These are phyloP conservation scores for Salmo trutta DNA, from an alignment of 2,797 vertebrate species.

Conservation along the genomic window DNA sequence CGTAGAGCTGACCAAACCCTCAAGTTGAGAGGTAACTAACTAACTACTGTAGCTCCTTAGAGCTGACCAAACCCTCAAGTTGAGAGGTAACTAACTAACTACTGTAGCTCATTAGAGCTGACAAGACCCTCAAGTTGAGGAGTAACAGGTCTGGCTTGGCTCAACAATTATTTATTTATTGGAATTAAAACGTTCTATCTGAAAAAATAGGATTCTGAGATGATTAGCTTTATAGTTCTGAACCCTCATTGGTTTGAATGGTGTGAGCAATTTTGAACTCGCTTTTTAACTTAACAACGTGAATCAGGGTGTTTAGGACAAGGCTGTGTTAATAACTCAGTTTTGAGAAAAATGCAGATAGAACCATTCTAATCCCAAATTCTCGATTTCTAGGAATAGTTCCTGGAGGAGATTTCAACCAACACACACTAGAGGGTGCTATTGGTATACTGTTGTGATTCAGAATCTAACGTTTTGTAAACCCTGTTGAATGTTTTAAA, in stretches of 20 bases:
- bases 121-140: conserved; percentile 80
- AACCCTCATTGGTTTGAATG: background rate
- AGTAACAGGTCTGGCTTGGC: conserved; percentile 59
- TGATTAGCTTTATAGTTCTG: background rate
- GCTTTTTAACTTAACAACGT: background rate
- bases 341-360: too few species aligned
- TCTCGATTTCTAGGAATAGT: background rate
- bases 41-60: conserved; percentile 82
- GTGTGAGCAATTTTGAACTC: too few species aligned
- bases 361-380: background rate
- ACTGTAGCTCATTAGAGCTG: conserved; percentile 83
- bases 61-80: conserved; percentile 71
- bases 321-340: background rate
- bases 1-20: conserved; percentile 80
- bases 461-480: background rate
- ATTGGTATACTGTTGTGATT: conserved; percentile 2
- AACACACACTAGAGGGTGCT: conserved; percentile 34
- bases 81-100: conserved; percentile 78
- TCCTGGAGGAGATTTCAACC: background rate
- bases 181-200: background rate
- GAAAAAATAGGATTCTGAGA: background rate
- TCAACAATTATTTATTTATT: background rate
- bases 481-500: background rate
- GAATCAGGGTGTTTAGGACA: background rate
- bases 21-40: conserved; percentile 80